Base-by-base conservation (phyloP, 2,888 invertebrate species). In the Melangyna quadrimaculata region DNA sequence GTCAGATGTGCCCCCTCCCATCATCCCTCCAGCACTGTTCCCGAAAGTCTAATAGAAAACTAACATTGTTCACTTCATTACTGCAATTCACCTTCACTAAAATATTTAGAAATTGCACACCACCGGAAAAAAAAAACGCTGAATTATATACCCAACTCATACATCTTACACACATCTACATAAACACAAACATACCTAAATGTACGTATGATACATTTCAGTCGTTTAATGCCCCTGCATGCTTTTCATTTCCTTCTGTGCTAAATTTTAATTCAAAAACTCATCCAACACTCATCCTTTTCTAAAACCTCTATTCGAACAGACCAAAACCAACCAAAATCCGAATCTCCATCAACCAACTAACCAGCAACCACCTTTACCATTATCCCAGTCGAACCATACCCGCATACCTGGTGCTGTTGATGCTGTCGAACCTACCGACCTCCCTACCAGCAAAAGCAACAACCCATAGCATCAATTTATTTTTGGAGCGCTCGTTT, bases 31-130 rank as follows among this genome's bases (percentile, higher is more conserved):
- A 3, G 1, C 12, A 19, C 10, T 37, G 17, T 43, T 22, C 7
- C 7, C 24, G 6, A 51, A 48, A 22, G 14, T 79, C 19, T 79
- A 74, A 79, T 71, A 75, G 72, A 75, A 86, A 80, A 77, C 69
- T 73, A 73, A 81, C 72, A 86, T 81, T 81, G 81, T 86, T 86
- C 86, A 86, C 86, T 86, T 86, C 86, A 86, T 86, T 86, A 86
- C 81, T 72, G 57, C 69, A 83, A 74, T 78, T 48, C 43, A 57
- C 70, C 45, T 14, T 12, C 19, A 29, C 63, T 8, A 24, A n/a
- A 17, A 12, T 22, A 45, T 24, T 59, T 37, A 35, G 12, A 35
- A 43, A n/a, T 67, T 78, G 43, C 43, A 65, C 63, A n/a, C 73
- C 32, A 40, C 48, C 59, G 69, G 37, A 48, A 69, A 78, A 82